Base-by-base conservation (phyloP, 2,797 vertebrate genomes). In the Mormyrus hasselquistii region DNA sequence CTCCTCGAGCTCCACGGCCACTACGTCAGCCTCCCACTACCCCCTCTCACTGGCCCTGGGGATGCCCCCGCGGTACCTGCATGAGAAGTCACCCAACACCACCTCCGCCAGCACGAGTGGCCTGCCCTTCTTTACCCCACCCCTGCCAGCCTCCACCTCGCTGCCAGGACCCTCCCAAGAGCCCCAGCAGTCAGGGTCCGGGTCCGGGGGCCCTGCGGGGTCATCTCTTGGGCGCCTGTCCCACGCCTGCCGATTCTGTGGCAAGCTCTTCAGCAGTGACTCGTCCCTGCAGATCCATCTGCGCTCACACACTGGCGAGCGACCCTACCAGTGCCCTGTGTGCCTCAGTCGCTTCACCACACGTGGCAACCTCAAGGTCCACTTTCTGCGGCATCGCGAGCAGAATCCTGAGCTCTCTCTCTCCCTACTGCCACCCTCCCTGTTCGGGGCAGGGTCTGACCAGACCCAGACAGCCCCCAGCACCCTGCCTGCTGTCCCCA, bases 291-390 rank as follows among this genome's bases (percentile, higher is more conserved):
- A 98, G 93, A 98, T 98, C 94, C 98, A 98, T 89, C 93, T 98
- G 85, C 96, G 98, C 53, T 98, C 97, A 10, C 98, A 98, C 92
- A 98, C 97, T 0, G 98, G 98, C 0, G 97, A 98, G 91, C 94
- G 97, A 41, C 97, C 97, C 38, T 98, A 98, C 91, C 97, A 98
- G 91, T 98, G 97, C 91, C 97, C 97, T 2, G 96, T 98, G 50
- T 98, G 98, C 84, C 96, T 97, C 85, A 98, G 97, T 91, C 97
- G 97, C 41, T 98, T 98, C 92, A 97, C 97, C 89, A 98, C 97
- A 4, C 93, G 97, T 0, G 97, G 98, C 50, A 98, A 98, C 93
- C 96, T 98, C 22, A 98, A 98, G 92, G 97, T 98, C 25, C 97
- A 98, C 92, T 98, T 98, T 90, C 95, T 98, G 83, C 96, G 97